These are phyloP conservation scores for Boulengeromyrus knoepffleri DNA, from an alignment of 2,113 vertebrate genomes.

Conservation along the genomic window DNA sequence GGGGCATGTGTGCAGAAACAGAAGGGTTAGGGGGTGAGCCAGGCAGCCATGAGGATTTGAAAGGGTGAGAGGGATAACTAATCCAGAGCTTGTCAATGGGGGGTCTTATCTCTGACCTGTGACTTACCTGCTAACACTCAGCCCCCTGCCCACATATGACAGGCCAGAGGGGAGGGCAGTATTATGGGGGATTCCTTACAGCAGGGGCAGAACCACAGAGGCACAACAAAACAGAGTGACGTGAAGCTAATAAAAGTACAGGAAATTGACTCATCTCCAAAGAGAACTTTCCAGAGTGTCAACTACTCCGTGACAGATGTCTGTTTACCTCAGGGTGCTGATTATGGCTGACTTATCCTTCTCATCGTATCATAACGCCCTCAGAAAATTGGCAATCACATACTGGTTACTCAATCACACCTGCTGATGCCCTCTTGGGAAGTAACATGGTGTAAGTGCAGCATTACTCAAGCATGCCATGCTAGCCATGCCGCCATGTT, in stretches of 20 bases:
- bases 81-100: neutral
- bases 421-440: neutral
- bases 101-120: neutral
- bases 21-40: neutral
- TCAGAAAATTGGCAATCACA: neutral
- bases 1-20: neutral
- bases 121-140: neutral
- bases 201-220: neutral
- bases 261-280: neutral
- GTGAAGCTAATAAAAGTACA: neutral
- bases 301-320: neutral
- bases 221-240: neutral
- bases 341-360: neutral
- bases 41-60: neutral
- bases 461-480: neutral
- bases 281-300: neutral
- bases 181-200: neutral
- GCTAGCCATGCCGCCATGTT: neutral
- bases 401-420: neutral
- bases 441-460: neutral
- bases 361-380: neutral
- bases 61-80: neutral
- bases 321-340: neutral
- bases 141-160: neutral
- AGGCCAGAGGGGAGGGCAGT: neutral